Conservation (phyloP, 2,797 vertebrate genomes). For the Selene dorsalis region DNA sequence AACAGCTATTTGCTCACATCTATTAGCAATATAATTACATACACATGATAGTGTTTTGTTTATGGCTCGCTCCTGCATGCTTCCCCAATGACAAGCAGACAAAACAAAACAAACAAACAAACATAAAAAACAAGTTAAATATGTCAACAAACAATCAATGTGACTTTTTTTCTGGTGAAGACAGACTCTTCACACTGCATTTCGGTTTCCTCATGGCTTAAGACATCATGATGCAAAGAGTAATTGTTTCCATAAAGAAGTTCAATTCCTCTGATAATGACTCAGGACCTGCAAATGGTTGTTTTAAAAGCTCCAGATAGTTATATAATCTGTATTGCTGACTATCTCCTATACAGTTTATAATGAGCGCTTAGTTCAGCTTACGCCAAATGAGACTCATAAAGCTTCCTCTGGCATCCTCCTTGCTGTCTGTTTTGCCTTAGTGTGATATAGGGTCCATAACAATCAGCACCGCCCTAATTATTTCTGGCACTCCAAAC, state of each 20-base stretch:
- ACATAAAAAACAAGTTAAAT: too few relatives aligned
- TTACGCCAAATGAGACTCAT: constrained; percentile 75
- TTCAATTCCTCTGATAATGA: constrained; percentile 48
- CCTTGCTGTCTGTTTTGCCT: constrained; percentile 80
- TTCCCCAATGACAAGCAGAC: neutral
- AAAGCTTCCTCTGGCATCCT: constrained; percentile 76
- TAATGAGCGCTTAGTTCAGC: constrained; percentile 76
- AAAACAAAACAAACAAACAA: neutral
- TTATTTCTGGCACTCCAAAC: constrained; percentile 85
- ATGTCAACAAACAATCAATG: constrained; percentile 3
- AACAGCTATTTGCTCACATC: neutral
- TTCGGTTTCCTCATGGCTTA: neutral
- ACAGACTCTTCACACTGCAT: neutral
- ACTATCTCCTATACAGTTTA: constrained; percentile 59
- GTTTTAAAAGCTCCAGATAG: constrained; percentile 43
- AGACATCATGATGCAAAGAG: constrained; percentile 34
- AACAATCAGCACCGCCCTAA: constrained; percentile 85
- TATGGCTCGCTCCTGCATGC: neutral
- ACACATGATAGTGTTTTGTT: neutral
- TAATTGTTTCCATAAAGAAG: constrained; percentile 38
- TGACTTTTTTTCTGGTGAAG: neutral
- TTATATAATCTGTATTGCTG: constrained; percentile 58
- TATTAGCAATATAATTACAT: neutral
- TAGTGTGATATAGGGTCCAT: constrained; percentile 79
- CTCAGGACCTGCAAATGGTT: constrained; percentile 44